A percentile compares a stretch with the other conserved stretches of the same genome.
Evolutionary conservation across 1,140 invertebrate species (phyloP).

Genomic region (Potamilus streckersoni): DNA sequence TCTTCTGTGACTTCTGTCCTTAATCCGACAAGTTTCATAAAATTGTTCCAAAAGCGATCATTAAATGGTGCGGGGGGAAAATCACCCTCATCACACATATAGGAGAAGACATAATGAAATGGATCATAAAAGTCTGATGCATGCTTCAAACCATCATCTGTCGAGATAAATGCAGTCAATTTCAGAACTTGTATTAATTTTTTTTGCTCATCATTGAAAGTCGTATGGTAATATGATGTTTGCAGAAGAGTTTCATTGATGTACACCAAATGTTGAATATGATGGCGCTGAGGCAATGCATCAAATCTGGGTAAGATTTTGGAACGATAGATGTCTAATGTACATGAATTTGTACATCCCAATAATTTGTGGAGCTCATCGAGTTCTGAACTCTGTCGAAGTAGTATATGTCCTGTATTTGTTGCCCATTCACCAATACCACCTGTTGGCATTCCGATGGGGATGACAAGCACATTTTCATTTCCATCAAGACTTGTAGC

Average conservation of each 20-base stretch:
- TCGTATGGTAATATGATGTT: too few relatives aligned
- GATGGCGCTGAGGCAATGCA: background rate
- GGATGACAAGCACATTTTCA: background rate
- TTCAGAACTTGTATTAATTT: conserved; percentile 5
- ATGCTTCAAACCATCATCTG: background rate
- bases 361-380: background rate
- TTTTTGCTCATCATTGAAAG: background rate
- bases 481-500: background rate
- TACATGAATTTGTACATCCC: background rate
- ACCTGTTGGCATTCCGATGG: background rate
- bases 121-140: conserved; percentile 10
- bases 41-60: background rate
- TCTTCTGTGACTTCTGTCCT: conserved; percentile 4
- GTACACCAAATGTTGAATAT: background rate
- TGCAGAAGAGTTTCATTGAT: background rate
- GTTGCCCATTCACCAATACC: conserved; percentile 8
- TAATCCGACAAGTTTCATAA: conserved; percentile 17
- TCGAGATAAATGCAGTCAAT: background rate
- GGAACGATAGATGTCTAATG: background rate
- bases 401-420: background rate
- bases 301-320: conserved; percentile 5
- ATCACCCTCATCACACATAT: conserved; percentile 1
- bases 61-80: conserved; percentile 7
- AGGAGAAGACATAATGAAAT: background rate
- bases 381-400: background rate